A percentile compares a stretch with the other conserved stretches of the same genome.
phyloP scores from a whole-genome alignment of 2,113 vertebrate species.

The Thalassarche chlororhynchos region DNA sequence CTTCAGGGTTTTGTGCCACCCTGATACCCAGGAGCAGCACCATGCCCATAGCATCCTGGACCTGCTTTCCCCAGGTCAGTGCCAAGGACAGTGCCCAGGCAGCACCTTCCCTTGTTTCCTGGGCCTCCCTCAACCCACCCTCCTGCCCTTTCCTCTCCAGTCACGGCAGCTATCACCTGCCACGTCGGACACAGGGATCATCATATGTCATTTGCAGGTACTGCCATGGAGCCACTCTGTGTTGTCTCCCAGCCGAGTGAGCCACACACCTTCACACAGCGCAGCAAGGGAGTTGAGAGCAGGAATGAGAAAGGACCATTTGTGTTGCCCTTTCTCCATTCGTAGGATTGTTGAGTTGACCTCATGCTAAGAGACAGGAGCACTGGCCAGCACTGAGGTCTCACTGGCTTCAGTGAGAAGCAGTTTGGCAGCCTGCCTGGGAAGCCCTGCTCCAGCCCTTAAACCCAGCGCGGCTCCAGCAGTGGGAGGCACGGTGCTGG shows the following conservation, averaged over 20 bases:
- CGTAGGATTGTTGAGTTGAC: background rate
- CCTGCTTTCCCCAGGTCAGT: background rate
- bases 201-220: background rate
- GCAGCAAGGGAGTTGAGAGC: background rate
- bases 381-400: background rate
- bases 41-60: background rate
- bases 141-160: background rate
- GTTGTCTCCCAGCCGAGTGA: background rate
- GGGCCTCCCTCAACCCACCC: background rate
- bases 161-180: fast-evolving
- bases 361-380: background rate
- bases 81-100: background rate
- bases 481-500: background rate
- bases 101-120: background rate
- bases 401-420: background rate
- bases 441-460: background rate
- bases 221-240: background rate
- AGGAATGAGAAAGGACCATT: background rate
- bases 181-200: fast-evolving
- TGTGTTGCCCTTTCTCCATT: background rate
- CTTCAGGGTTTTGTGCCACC: background rate
- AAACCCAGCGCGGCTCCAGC: background rate
- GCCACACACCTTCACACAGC: background rate
- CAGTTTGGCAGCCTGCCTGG: background rate
- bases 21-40: background rate